These are phyloP conservation scores for Myotis lucifugus DNA, from an alignment of 2,113 vertebrate species.

Conservation along the genomic window DNA sequence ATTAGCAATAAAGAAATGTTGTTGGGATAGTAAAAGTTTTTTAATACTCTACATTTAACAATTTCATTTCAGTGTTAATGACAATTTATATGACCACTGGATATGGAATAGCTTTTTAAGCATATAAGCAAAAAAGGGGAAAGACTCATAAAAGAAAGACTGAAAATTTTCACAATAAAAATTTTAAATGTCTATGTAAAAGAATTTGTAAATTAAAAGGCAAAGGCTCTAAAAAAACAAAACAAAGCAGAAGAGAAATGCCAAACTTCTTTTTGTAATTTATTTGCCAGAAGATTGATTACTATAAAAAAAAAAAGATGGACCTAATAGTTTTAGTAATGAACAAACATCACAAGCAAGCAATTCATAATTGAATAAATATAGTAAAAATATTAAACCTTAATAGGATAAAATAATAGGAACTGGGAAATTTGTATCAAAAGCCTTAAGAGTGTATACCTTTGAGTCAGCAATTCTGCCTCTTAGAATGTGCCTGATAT, in stretches of 20 bases:
- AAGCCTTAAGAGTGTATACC: background rate
- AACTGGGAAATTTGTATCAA: background rate
- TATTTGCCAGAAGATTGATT: background rate
- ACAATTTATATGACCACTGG: background rate
- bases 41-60: background rate
- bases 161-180: background rate
- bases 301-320: background rate
- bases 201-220: background rate
- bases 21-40: background rate
- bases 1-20: background rate
- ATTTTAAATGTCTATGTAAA: background rate
- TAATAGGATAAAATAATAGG: background rate
- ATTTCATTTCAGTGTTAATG: background rate
- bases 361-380: background rate
- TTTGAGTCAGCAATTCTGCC: background rate
- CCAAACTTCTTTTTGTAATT: background rate
- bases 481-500: background rate
- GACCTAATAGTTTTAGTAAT: background rate
- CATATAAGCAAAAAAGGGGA: background rate
- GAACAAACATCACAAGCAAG: background rate
- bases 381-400: background rate
- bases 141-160: background rate
- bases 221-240: background rate
- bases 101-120: background rate
- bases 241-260: background rate